Evolutionary conservation across 2,797 vertebrate species (phyloP), one percentile per base, ranked within the genome.

Genomic region (Synanceia verrucosa): DNA sequence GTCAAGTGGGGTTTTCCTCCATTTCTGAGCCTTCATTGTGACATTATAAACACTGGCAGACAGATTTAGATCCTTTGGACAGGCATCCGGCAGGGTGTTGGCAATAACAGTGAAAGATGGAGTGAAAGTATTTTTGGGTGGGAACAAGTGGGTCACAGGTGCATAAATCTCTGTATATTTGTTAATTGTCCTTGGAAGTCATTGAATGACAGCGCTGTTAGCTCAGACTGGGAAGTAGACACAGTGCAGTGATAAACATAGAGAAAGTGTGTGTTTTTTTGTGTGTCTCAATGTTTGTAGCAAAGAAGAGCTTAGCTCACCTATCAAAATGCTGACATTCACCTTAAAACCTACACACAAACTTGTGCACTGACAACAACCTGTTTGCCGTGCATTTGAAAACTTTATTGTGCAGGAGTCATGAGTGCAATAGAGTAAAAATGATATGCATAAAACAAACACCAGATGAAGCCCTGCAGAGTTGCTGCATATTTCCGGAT

Each of bases 41-140:
- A 89, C 70, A 73, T 84, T 84, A 76, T 91, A 90, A 91, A 91
- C 86, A 91, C 70, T 28, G 62, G 78, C 63, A 70, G 64, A 65
- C 72, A 85, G 88, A 88, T 90, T 89, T 88, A 90, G 65, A 75
- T 79, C 47, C 60, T 72, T 86, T 88, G 83, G 80, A 85, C 78
- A 82, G 81, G 70, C 70, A 75, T 90, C 89, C 67, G 78, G 83
- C 78, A 75, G 73, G 69, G 58, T 34, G 75, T 65, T 86, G 89
- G 86, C 85, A 81, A 76, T 79, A 77, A 88, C 73, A 75, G 55
- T 67, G 70, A 79, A 81, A 86, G 53, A 76, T 67, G 60, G 78
- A 78, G 65, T 73, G 61, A 85, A 83, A 78, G 77, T 83, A 60
- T 85, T 83, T 84, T 87, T 69, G 44, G 74, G 69, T 83, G 75